Evolutionary conservation across 92 coral and sea anemone genomes (phyloP).

Genomic region (Siderastrea radians): DNA sequence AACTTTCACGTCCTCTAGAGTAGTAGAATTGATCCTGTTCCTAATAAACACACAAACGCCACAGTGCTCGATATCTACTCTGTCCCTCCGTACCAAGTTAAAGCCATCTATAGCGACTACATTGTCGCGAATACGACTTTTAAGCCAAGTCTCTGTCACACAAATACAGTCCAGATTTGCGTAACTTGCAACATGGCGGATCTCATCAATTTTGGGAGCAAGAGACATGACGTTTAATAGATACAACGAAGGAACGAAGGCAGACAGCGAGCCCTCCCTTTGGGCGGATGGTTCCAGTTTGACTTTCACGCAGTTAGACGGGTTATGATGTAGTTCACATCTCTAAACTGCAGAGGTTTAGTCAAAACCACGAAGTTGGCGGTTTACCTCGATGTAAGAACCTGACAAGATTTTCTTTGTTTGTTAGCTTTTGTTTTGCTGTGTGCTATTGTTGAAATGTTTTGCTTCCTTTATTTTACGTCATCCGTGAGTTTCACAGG

Average conservation of each 20-base stretch:
- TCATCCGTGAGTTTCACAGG: too few species aligned
- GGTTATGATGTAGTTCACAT: neutral
- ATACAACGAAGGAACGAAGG: neutral
- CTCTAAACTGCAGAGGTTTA: neutral
- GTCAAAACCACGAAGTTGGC: neutral
- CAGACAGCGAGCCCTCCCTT: neutral
- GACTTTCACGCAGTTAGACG: neutral
- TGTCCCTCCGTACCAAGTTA: slow-evolving; percentile 26
- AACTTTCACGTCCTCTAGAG: too few species aligned
- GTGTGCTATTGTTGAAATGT: too few species aligned
- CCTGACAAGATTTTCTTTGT: too few species aligned
- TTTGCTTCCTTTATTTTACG: too few species aligned
- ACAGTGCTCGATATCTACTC: neutral
- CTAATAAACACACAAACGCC: neutral
- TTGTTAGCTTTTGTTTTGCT: too few species aligned
- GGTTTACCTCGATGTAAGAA: too few species aligned
- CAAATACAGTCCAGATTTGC: slow-evolving; percentile 36
- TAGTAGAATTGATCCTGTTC: neutral
- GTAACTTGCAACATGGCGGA: neutral
- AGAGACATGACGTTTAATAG: too few species aligned
- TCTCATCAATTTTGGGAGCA: too few species aligned
- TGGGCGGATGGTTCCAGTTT: neutral
- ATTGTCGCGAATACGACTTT: slow-evolving; percentile 40
- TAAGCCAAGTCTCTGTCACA: slow-evolving; percentile 40
- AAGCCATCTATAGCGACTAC: slow-evolving; percentile 24